Evolutionary conservation across 2,113 vertebrate genomes (phyloP).

Genomic region (Mobula birostris): DNA sequence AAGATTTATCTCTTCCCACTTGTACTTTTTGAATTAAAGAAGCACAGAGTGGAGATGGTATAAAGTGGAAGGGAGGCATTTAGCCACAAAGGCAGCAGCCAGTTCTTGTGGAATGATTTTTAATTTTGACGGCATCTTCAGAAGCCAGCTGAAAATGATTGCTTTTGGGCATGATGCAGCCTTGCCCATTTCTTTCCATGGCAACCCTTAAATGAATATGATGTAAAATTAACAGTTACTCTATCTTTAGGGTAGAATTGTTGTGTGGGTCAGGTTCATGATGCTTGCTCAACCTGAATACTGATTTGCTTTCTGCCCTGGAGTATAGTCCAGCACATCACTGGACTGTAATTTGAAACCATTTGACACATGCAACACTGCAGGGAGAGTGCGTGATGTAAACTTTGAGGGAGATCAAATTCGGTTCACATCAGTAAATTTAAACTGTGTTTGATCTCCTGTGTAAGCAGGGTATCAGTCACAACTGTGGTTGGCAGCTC

Average conservation of each 20-base stretch:
- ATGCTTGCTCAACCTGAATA: not conserved
- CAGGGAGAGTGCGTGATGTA: not conserved
- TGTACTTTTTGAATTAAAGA: too few species aligned
- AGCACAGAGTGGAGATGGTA: too few species aligned
- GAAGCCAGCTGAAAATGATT: not conserved
- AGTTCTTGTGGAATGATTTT: not conserved
- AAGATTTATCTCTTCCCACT: too few species aligned
- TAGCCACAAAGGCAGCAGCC: too few species aligned
- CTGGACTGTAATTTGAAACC: not conserved
- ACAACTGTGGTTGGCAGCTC: not conserved
- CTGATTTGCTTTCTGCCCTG: not conserved
- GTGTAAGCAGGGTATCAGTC: slow-evolving; percentile 9
- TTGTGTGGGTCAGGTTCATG: not conserved
- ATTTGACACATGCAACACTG: not conserved
- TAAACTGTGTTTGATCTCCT: slow-evolving; percentile 8
- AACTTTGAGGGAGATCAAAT: slow-evolving; percentile 26
- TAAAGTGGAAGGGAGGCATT: too few species aligned
- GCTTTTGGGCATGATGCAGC: not conserved
- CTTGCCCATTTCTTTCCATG: not conserved
- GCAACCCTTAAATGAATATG: not conserved
- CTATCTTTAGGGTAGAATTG: not conserved
- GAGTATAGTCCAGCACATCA: not conserved
- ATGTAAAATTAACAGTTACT: not conserved
- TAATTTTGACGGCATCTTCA: not conserved
- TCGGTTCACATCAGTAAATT: slow-evolving; percentile 27